Base-by-base conservation (phyloP, 2,888 invertebrate species). In the Bombylius major region DNA sequence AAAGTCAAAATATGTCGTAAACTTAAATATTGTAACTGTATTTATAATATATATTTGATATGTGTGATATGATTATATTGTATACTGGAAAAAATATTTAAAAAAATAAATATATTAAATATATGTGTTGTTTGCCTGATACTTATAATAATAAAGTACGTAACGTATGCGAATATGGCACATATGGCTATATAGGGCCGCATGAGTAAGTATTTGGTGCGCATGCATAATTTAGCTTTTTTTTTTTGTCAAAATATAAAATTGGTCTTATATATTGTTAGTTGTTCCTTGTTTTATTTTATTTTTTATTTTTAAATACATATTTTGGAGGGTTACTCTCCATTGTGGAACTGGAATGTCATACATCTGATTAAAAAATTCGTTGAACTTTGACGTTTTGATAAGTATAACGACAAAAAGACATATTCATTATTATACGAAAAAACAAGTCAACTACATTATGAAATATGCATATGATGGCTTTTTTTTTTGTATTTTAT, bases 181-280 rank as follows among this genome's bases (percentile, higher is more conserved):
- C 36, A 45, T 51, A 51, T 51, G 51, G n/a, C 36, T 36, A 14
- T 36, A 14, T 14, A 34, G 42, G 13, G 45, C 31, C n/a, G 34
- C 44, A 47, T 47, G 5, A 39, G 42, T 48, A 34, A 32, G 47
- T 54, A 36, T 23, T 54, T 36, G 48, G 34, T 55, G 50, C 54
- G 50, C 54, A 55, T 55, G 54, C 50, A 55, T 55, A 55, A 54
- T 50, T 50, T 50, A 55, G 50, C 50, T 50, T 54, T 33, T 23
- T 23, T 23, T 23, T 42, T 36, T 9, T 42, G 39, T 42, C 39
- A 42, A 42, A 42, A 11, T 42, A 42, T 23, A 42, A 36, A 42
- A 42, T 42, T 42, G 7, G 12, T 11, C 12, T 42, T 42, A 11
- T 5, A 23, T 23, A 23, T 23, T 23, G 23, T 23, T 23, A 23